Base-by-base conservation (phyloP, 2,888 invertebrate species). In the Lasioglossum calceatum region DNA sequence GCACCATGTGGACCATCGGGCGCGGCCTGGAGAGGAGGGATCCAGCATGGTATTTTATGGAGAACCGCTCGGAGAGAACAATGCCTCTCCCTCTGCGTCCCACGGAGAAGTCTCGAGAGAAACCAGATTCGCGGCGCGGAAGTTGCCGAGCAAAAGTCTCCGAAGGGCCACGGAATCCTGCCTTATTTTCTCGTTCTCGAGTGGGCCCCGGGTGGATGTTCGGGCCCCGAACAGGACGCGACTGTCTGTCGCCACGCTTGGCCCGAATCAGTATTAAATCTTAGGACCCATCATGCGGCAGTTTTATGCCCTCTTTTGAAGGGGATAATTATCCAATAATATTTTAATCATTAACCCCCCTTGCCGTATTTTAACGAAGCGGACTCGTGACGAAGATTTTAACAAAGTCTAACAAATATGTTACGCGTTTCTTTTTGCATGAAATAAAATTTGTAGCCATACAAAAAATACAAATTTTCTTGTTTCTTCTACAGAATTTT, bases 111-210 rank as follows among this genome's bases (percentile, higher is more conserved):
- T 61, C 72, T 36, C 42, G 85, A 86, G 70, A 42, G 77, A 84
- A 87, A 89, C 79, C 87, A 87, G 87, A 87, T 87, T 87, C 87
- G 82, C 80, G 81, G 44, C 61, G 61, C 70, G 71, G 81, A 78
- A 81, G 74, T 71, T 78, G 64, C 50, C 76, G 47, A 61, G 36
- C 61, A 42, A 67, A 64, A 42, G 64, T 77, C 72, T 47, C n/a
- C 71, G 32, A 54, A 74, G 47, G 64, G 50, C 71, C 74, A 39
- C 27, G 16, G 50, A 44, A 71, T 74, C 54, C 76, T 8, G 54
- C 23, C 23, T 47, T 32, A 54, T 39, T 70, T 70, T 73, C 39
- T 76, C 39, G 39, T 36, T 23, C 71, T 78, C 70, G 74, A 81
- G 77, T 70, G 77, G 74, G 23, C 2, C 50, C 23, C 2, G 19